Base-by-base conservation (phyloP, 2,797 vertebrate species). In the Podarcis lilfordi region DNA sequence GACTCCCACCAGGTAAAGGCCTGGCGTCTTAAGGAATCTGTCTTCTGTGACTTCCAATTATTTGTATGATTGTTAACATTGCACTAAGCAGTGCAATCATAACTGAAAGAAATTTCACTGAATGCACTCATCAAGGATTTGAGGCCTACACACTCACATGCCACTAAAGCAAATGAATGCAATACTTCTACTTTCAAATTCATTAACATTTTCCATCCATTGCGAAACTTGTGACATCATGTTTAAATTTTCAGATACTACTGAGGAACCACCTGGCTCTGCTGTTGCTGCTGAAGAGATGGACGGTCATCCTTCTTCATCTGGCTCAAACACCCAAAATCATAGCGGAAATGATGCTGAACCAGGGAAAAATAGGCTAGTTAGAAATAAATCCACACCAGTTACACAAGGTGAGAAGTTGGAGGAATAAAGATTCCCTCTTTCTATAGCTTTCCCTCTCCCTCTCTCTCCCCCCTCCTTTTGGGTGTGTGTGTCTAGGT, bases 281-380 rank as follows among this genome's bases (percentile, higher is more conserved):
- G 96, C 96, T 91, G 93, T 55, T 55, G 50, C 95, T 76, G 97
- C 97, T 90, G 98, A 98, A 92, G 96, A 97, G 83, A 80, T 92
- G 84, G 98, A 98, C 89, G 94, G 92, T 35, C 97, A 97, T 77
- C 96, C 98, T 66, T 98, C 98, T 61, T 98, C 98, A 29, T 97
- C 98, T 1, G 96, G 97, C 95, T 98, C 98, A 69, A 97, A 95
- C 94, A 96, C 92, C 25, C 97, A 97, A 92, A 96, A 91, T 82
- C 93, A 96, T 84, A 96, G 93, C 93, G 95, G 96, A 89, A 96
- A 94, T 75, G 89, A 88, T 45, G 8, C 91, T 40, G 97, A 96
- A 71, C 92, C 95, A 78, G 97, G 96, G 88, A 96, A 96, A 23
- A 95, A 96, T 8, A 97, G 97, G 86, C 94, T 96, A 35, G 93